Percentiles rank a stretch among this genome's conserved stretches.
Conservation (phyloP, 2,888 invertebrate genomes). For the Listrodromus nycthemerus region DNA sequence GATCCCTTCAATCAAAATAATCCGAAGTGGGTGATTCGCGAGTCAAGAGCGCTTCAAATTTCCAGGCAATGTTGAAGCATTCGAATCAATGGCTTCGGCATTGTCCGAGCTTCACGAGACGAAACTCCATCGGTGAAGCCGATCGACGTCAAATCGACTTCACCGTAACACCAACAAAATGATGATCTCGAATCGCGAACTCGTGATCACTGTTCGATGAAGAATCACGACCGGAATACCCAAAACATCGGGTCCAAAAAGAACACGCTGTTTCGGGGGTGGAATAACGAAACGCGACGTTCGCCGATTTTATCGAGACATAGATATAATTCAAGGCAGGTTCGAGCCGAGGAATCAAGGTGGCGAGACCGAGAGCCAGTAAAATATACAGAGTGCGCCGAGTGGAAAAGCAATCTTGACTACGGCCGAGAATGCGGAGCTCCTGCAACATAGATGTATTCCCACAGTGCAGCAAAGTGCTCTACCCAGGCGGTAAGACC, state of each 20-base stretch:
- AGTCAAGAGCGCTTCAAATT: neutral
- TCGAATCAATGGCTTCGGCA: too few relatives aligned
- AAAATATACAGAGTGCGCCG: conserved; percentile 19
- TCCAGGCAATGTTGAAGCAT: too few relatives aligned
- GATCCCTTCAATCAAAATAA: neutral
- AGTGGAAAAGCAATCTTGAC: conserved; percentile 19
- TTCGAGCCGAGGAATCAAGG: neutral
- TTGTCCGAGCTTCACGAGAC: too few relatives aligned
- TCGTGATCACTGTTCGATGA: too few relatives aligned
- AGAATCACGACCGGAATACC: too few relatives aligned
- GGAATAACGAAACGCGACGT: neutral
- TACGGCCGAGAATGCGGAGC: neutral
- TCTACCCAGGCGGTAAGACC: conserved; percentile 9
- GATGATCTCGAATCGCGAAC: too few relatives aligned
- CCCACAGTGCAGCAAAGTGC: neutral
- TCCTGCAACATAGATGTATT: conserved; percentile 20
- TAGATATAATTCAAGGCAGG: conserved; percentile 8
- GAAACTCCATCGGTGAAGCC: too few relatives aligned
- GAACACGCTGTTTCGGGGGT: neutral
- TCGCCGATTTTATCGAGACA: neutral
- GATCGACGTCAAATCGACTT: too few relatives aligned
- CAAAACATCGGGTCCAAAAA: too few relatives aligned
- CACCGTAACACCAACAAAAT: too few relatives aligned
- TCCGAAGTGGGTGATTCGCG: neutral
- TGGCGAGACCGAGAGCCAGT: neutral